phyloP scores from a whole-genome alignment of 2,113 vertebrate genomes.

The Thamnophis sirtalis region DNA sequence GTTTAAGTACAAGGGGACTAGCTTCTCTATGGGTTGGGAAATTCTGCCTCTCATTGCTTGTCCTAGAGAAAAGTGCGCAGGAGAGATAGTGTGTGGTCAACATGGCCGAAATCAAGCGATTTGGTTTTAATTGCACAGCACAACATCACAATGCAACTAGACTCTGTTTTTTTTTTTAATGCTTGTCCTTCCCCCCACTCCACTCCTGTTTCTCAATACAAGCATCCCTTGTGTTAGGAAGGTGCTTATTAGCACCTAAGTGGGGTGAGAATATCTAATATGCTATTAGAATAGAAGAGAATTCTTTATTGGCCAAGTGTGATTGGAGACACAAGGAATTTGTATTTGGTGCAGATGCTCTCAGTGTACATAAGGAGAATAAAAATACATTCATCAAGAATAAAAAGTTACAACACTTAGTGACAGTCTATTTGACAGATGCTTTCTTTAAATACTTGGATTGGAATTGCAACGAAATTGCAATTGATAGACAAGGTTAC shows the following conservation, averaged over 20 bases:
- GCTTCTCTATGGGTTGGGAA: constrained; percentile 5
- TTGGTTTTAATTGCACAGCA: background rate
- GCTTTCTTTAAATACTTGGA: no score
- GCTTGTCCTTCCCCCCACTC: background rate
- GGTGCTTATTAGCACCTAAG: background rate
- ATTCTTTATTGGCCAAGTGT: no score
- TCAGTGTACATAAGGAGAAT: no score
- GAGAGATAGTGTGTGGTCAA: background rate
- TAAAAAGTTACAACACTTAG: no score
- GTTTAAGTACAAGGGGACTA: constrained; percentile 13
- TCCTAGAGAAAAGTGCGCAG: background rate
- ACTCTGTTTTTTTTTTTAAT: background rate
- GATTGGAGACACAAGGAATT: no score
- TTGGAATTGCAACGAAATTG: no score
- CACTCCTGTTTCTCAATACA: background rate
- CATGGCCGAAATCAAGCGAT: no score
- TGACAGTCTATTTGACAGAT: no score
- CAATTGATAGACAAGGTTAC: no score
- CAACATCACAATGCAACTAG: background rate
- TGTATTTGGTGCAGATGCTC: no score
- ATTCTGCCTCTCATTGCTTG: background rate
- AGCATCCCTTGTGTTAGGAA: background rate
- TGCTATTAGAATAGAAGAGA: no score
- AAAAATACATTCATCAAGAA: no score
- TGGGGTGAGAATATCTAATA: background rate